Evolutionary conservation across 2,113 vertebrate species (phyloP).

Genomic region (Salminus brasiliensis): DNA sequence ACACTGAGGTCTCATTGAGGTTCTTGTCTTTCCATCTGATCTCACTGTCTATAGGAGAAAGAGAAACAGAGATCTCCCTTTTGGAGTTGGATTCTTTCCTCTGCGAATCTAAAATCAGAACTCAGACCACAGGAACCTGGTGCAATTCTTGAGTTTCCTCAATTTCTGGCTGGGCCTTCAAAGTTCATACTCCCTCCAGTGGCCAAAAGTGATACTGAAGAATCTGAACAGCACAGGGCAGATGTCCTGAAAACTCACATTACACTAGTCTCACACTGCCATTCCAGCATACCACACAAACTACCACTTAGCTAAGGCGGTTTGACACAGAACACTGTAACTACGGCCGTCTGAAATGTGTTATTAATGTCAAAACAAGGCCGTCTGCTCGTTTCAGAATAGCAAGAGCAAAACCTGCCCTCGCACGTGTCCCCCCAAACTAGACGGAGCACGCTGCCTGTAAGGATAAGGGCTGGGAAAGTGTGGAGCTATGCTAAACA

Average conservation of each 20-base stretch:
- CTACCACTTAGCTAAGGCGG: not conserved
- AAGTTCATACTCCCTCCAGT: constrained; percentile 29
- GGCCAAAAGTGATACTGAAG: not conserved
- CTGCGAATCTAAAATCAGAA: too few relatives aligned
- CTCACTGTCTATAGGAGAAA: too few relatives aligned
- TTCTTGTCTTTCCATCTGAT: too few relatives aligned
- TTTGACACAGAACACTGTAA: not conserved
- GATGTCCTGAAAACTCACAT: not conserved
- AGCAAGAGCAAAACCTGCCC: not conserved
- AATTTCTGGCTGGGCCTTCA: not conserved
- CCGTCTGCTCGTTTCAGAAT: not conserved
- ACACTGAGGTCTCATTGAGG: too few relatives aligned
- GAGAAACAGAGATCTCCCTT: too few relatives aligned
- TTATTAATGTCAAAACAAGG: not conserved
- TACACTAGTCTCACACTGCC: not conserved
- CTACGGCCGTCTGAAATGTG: not conserved
- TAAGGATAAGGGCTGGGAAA: not conserved
- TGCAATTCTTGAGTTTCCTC: not conserved
- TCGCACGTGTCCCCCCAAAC: not conserved
- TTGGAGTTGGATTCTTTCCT: too few relatives aligned
- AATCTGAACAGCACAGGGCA: not conserved
- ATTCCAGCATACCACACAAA: not conserved
- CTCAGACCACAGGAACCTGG: too few relatives aligned
- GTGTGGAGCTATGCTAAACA: not conserved
- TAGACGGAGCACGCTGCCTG: not conserved